phyloP scores from a whole-genome alignment of 2,113 vertebrate species.

The Thunnus thynnus region DNA sequence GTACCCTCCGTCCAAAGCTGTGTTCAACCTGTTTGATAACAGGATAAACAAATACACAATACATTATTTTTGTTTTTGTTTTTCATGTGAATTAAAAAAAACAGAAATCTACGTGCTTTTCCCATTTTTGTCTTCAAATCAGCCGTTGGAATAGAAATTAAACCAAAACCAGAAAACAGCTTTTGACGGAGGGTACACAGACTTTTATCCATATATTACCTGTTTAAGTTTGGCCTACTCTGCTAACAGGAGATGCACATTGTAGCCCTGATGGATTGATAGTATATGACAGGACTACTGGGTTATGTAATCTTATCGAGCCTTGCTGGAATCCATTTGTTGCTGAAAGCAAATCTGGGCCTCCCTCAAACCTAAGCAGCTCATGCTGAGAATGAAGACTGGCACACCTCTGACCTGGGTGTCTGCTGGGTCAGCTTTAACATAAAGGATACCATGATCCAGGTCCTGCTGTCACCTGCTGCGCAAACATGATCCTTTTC shows the following conservation, averaged over 20 bases:
- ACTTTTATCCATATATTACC: conserved; percentile 32
- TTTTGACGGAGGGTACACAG: too few species aligned
- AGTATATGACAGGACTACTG: conserved; percentile 7
- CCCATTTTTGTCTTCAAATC: too few species aligned
- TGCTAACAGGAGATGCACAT: conserved; percentile 24
- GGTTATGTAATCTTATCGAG: conserved; percentile 33
- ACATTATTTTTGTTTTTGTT: too few species aligned
- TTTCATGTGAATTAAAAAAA: too few species aligned
- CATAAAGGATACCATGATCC: conserved; percentile 29
- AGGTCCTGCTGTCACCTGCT: conserved; percentile 38
- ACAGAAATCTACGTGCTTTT: too few species aligned
- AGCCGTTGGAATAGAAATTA: too few species aligned
- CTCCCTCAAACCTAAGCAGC: conserved; percentile 31
- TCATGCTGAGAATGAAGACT: conserved; percentile 51
- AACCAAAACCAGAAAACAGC: too few species aligned
- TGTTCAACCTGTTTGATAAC: too few species aligned
- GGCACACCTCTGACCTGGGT: conserved; percentile 27
- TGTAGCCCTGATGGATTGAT: background rate
- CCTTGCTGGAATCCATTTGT: conserved; percentile 34
- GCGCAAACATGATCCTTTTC: conserved; percentile 14
- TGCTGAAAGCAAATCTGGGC: conserved; percentile 23
- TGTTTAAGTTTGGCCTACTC: conserved; percentile 7
- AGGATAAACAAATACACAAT: too few species aligned
- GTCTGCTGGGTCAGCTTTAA: conserved; percentile 49
- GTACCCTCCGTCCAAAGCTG: too few species aligned